Evolutionary conservation across 2,797 vertebrate genomes (phyloP).

Genomic region (Acanthornis magna): DNA sequence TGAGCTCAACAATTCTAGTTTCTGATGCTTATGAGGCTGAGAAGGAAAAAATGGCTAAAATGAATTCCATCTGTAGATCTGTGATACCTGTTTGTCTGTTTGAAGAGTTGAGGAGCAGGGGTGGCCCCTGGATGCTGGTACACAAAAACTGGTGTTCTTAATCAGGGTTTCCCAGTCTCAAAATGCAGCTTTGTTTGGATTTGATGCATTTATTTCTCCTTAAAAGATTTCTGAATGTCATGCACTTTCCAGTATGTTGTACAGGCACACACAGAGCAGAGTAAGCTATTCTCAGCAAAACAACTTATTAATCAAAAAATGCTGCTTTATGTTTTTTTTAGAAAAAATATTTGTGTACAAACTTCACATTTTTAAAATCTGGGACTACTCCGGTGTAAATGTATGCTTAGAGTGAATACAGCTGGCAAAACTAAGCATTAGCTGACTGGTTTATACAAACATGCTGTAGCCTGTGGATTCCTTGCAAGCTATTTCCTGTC

Average conservation of each 20-base stretch:
- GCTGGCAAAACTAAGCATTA: neutral
- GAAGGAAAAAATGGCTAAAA: neutral
- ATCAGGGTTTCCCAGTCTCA: neutral
- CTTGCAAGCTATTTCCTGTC: neutral
- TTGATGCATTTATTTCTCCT: neutral
- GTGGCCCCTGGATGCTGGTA: neutral
- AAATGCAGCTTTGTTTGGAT: neutral
- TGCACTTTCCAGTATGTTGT: neutral
- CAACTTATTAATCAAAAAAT: neutral
- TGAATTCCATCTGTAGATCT: neutral
- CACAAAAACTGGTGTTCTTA: neutral
- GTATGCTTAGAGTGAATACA: neutral
- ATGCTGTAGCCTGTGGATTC: neutral
- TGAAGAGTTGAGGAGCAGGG: neutral
- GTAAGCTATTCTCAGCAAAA: neutral
- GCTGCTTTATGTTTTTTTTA: neutral
- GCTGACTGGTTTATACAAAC: neutral
- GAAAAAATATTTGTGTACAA: neutral
- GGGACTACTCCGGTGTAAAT: neutral
- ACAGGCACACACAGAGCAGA: neutral
- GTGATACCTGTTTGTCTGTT: neutral
- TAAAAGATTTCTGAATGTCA: neutral
- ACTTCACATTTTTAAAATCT: neutral
- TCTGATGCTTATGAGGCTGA: neutral
- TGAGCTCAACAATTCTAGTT: neutral